Percentiles rank a stretch among this genome's conserved stretches.
phyloP scores from a whole-genome alignment of 2,888 invertebrate species.

The Xanthia togata region DNA sequence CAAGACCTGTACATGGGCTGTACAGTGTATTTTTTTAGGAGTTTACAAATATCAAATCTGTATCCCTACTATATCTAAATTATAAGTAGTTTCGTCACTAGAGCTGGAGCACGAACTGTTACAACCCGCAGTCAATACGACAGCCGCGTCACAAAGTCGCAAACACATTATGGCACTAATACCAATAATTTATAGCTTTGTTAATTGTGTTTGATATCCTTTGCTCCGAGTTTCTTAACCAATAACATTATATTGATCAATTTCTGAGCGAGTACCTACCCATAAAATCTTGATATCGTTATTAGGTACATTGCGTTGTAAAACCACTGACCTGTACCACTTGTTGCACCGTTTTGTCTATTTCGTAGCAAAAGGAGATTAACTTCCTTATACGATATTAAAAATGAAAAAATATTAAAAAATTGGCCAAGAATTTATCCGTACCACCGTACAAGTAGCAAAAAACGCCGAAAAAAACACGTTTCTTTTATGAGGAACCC shows the following conservation, averaged over 20 bases:
- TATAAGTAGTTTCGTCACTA: slow-evolving; percentile 12
- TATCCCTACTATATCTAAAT: neutral
- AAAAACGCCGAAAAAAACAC: too few species aligned
- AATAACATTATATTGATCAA: slow-evolving; percentile 42
- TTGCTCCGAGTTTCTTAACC: slow-evolving; percentile 51
- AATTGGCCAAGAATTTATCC: too few species aligned
- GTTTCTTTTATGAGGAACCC: too few species aligned
- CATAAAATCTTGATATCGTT: slow-evolving; percentile 32
- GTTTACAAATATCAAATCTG: neutral
- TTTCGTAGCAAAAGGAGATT: slow-evolving; percentile 5
- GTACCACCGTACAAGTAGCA: too few species aligned
- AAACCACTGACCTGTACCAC: slow-evolving; percentile 14
- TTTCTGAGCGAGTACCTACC: slow-evolving; percentile 24
- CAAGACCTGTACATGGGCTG: too few species aligned
- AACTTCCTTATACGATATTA: neutral
- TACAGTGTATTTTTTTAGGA: neutral
- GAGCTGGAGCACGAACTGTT: slow-evolving; percentile 17
- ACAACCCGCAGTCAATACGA: slow-evolving; percentile 28
- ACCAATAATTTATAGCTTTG: slow-evolving; percentile 61
- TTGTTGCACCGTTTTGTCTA: slow-evolving; percentile 16
- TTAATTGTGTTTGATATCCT: slow-evolving; percentile 64
- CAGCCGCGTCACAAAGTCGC: slow-evolving; percentile 45
- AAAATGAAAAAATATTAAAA: slow-evolving; percentile 1
- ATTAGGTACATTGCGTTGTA: slow-evolving; percentile 20
- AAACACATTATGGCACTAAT: slow-evolving; percentile 40